Conservation (phyloP, 1,140 invertebrate genomes). For the Brachionus rotundiformis region DNA sequence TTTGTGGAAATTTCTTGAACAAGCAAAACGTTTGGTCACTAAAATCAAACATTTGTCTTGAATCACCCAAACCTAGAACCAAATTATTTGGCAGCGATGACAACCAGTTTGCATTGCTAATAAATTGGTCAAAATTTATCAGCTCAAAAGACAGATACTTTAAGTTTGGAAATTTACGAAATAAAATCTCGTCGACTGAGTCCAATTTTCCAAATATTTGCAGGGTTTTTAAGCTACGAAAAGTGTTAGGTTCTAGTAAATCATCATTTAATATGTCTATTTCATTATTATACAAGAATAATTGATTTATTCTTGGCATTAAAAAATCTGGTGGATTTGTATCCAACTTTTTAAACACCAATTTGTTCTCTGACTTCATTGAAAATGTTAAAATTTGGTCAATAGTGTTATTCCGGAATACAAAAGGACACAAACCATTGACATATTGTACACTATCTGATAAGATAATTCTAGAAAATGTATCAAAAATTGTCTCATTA, state of each 20-base stretch:
- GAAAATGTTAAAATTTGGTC: conserved; percentile 5
- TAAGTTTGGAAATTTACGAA: neutral
- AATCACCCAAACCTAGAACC: neutral
- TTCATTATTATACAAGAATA: neutral
- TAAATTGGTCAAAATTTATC: neutral
- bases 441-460: neutral
- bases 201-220: conserved; percentile 27
- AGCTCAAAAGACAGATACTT: conserved; percentile 33
- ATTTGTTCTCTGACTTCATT: neutral
- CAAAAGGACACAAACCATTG: neutral
- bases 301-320: neutral
- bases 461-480: neutral
- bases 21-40: neutral
- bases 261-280: neutral
- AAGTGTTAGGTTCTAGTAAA: neutral
- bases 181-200: neutral
- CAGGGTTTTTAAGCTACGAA: neutral
- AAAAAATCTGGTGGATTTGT: neutral
- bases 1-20: conserved; percentile 14
- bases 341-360: neutral
- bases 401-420: neutral
- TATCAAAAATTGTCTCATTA: neutral
- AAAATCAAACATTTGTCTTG: neutral
- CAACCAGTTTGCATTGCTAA: neutral
- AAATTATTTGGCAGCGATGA: neutral